A percentile compares a stretch with the other conserved stretches of the same genome.
phyloP scores from a whole-genome alignment of 2,797 vertebrate species.

The Gallinago solitaria region DNA sequence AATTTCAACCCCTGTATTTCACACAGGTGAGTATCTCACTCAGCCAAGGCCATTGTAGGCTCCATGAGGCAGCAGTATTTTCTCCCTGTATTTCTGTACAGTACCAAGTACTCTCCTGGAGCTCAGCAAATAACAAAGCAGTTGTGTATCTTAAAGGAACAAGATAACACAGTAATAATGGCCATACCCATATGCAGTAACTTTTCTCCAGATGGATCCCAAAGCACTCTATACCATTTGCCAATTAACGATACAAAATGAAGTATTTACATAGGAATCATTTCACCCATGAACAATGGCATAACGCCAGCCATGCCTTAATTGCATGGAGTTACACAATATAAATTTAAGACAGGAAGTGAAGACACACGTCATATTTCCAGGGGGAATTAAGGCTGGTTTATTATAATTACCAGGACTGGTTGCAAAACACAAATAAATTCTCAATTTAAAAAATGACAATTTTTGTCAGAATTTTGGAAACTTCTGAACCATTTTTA shows the following conservation, averaged over 20 bases:
- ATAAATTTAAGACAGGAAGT: conserved; percentile 58
- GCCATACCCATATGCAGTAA: conserved; percentile 52
- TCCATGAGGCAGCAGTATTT: not conserved
- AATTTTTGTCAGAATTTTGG: not conserved
- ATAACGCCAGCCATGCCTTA: conserved; percentile 49
- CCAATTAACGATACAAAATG: conserved; percentile 62
- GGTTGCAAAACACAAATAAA: conserved; percentile 22
- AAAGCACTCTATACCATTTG: conserved; percentile 58
- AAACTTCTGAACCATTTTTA: not conserved
- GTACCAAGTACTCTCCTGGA: not conserved
- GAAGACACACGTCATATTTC: conserved; percentile 30
- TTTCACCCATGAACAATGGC: conserved; percentile 65
- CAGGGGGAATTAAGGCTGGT: not conserved
- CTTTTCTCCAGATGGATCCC: conserved; percentile 69
- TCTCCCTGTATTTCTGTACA: not conserved
- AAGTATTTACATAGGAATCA: conserved; percentile 67
- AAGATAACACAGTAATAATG: conserved; percentile 47
- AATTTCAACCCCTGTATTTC: not conserved
- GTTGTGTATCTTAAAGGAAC: conserved; percentile 40
- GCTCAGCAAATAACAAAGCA: conserved; percentile 23
- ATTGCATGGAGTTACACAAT: conserved; percentile 58
- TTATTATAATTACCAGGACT: not conserved
- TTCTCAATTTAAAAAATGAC: not conserved
- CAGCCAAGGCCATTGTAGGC: not conserved
- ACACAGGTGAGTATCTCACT: not conserved